phyloP scores from a whole-genome alignment of 2,797 vertebrate genomes.

The Xerus rutilus region DNA sequence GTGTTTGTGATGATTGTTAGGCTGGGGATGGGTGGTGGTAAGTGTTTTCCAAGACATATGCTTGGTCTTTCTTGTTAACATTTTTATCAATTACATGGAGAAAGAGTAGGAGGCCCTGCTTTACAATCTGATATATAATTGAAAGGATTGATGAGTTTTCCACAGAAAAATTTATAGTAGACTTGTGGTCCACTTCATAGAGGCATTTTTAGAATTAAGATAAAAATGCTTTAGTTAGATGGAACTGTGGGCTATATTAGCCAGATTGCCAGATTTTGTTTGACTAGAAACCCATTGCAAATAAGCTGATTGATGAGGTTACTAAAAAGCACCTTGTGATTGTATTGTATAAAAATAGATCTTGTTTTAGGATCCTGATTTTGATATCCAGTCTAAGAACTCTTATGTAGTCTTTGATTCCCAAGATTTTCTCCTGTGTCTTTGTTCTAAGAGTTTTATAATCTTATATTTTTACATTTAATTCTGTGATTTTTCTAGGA shows the following conservation, averaged over 20 bases:
- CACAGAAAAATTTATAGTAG: slow-evolving; percentile 12
- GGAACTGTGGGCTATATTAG: background rate
- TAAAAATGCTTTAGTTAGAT: background rate
- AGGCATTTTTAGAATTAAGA: background rate
- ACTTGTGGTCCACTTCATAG: background rate
- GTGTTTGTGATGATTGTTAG: background rate
- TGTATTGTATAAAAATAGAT: slow-evolving; percentile 12
- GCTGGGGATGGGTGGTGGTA: background rate
- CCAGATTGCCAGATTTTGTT: background rate
- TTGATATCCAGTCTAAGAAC: background rate
- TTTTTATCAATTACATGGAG: background rate
- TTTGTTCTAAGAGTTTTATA: background rate
- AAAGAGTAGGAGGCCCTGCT: background rate
- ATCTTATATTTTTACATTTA: background rate
- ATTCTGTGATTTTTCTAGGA: background rate
- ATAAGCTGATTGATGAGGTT: background rate
- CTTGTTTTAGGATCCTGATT: background rate
- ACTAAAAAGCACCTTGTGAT: background rate
- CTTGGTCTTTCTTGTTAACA: background rate
- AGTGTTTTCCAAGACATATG: background rate
- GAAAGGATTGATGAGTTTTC: slow-evolving; percentile 9
- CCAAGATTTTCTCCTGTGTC: background rate
- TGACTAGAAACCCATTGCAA: background rate
- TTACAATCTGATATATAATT: slow-evolving; percentile 34
- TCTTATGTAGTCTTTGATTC: background rate